Evolutionary conservation across 2,113 vertebrate genomes (phyloP), one percentile per base, ranked within the genome.

Genomic region (Notothenia rossii): DNA sequence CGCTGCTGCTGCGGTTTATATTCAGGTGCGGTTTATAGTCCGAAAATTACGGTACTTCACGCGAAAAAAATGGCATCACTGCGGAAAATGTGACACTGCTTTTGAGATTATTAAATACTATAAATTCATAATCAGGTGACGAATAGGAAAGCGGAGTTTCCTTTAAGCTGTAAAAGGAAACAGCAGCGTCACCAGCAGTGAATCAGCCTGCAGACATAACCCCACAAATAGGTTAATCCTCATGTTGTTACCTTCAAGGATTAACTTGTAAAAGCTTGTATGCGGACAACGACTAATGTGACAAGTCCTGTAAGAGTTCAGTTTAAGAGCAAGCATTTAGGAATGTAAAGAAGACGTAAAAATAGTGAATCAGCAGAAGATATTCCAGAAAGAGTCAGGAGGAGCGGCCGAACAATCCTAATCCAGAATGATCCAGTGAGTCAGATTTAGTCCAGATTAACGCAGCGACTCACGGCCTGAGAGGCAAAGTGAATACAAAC

Each of bases 351-450:
- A 29, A 40, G 5, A 40, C 1, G 1, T 40, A 40, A 40, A 40
- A 40, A 59, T 0, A 20, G 61, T 0, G 3, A 59, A 60, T 51
- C 9, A 20, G n/a, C 20, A 55, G 5, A 51, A 64, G 62, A 72
- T 25, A 46, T 14, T 50, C 22, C 6, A 7, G 64, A 77, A 77
- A 49, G 40, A 72, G 54, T 1, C 2, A 64, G 51, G 53, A 25
- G 86, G 89, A 3, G 83, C 70, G 83, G 73, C 20, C 50, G 15
- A 78, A 60, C 43, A 78, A 14, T 49, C 43, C 65, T 95, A 95
- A 95, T 95, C 94, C 91, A 69, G 68, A 88, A 88, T 92, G 69
- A 95, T 90, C 90, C 87, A 73, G 67, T 84, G 85, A 85, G 85
- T 85, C 88, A 85, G 17, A 7, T 46, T 71, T 68, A 58, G 65